Evolutionary conservation across 2,888 invertebrate species (phyloP), one percentile per base, ranked within the genome.

Genomic region (Shargacucullia verbasci): DNA sequence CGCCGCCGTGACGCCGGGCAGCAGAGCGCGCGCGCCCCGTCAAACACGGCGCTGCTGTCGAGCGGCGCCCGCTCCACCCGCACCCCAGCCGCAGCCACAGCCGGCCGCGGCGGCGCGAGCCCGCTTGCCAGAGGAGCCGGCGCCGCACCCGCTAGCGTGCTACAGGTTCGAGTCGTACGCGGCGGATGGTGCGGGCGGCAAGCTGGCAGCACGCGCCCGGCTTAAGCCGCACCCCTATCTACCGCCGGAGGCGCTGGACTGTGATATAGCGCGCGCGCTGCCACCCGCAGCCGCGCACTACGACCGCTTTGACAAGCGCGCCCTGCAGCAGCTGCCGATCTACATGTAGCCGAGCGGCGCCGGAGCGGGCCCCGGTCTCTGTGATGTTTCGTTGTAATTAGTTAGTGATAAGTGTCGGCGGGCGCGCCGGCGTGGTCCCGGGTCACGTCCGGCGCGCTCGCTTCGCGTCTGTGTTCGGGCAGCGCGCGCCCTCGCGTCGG

Each of bases 311-410:
- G 92, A 92, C 89, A 91, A 90, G 88, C 91, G 93, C 76, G 87
- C 91, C 80, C 88, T 93, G 87, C 93, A 91, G 86, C 92, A 93
- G 91, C 90, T 93, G 87, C 93, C 93, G 55, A 91, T 93, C 87
- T 93, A 91, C 91, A 90, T 93, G 92, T 93, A 92, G 90, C 87
- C 84, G 81, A 66, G 76, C 74, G 77, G 76, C 73, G 78, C 79
- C 83, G 79, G 76, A 63, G 76, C 78, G 73, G 72, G 73, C 73
- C 68, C 80, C 87, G 84, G 75, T 83, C 82, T 88, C 91, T 90
- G 90, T 90, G 90, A 88, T 90, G 90, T 90, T 88, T 83, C 86
- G 76, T 86, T 88, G 88, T 90, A 86, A 88, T 86, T 89, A 89
- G 85, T 84, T 89, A 89, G 89, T 89, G 89, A 82, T 86, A 87